Conservation (phyloP, 2,888 invertebrate genomes). For the Apomyelois bistriatella region DNA sequence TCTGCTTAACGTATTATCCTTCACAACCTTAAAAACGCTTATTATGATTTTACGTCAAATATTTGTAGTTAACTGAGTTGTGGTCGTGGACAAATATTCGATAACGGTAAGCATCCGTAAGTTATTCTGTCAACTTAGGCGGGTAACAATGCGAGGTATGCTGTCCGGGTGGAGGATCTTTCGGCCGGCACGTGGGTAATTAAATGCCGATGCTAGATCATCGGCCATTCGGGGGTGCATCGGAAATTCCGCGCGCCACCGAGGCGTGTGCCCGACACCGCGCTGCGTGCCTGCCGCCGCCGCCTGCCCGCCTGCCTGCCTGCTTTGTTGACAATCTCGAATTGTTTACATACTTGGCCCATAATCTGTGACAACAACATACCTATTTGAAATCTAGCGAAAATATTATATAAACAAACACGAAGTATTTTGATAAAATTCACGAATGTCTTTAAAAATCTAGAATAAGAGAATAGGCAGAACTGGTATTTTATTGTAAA, state of each 20-base stretch:
- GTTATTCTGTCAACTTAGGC: slow-evolving; percentile 59
- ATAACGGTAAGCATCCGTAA: slow-evolving; percentile 47
- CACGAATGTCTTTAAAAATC: too few species aligned
- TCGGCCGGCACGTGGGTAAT: slow-evolving; percentile 72
- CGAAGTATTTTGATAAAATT: too few species aligned
- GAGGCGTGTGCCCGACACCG: slow-evolving; percentile 44
- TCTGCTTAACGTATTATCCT: slow-evolving; percentile 17
- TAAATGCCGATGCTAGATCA: slow-evolving; percentile 69
- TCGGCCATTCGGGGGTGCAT: slow-evolving; percentile 46
- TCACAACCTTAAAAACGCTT: not conserved
- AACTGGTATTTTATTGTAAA: too few species aligned
- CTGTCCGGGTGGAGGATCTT: slow-evolving; percentile 45
- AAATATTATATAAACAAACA: too few species aligned
- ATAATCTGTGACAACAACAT: slow-evolving; percentile 26
- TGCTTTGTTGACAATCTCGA: slow-evolving; percentile 47
- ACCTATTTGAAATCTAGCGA: not conserved
- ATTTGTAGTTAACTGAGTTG: slow-evolving; percentile 14
- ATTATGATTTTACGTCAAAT: slow-evolving; percentile 11
- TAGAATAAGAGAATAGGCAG: too few species aligned
- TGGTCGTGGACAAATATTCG: slow-evolving; percentile 25
- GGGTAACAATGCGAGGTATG: slow-evolving; percentile 63
- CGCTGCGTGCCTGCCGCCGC: slow-evolving; percentile 41
- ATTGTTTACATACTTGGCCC: slow-evolving; percentile 55
- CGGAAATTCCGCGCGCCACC: slow-evolving; percentile 51
- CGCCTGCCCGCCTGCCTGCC: slow-evolving; percentile 26